phyloP scores from a whole-genome alignment of 2,113 vertebrate species.

The Burhinus oedicnemus region DNA sequence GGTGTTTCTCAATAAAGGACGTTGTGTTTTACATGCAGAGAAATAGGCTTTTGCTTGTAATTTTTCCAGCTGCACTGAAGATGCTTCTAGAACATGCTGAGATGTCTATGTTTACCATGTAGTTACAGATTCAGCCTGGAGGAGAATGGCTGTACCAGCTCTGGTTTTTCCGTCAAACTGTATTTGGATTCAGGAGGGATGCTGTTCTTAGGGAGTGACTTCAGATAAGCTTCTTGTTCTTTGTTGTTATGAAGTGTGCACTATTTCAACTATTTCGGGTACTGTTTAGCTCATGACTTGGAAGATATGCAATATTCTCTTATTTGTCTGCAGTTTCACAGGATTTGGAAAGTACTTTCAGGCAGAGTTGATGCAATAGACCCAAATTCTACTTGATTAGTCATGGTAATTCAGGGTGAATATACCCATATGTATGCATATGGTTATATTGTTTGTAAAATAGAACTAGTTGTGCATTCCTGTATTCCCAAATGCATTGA shows the following conservation, averaged over 20 bases:
- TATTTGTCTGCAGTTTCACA: neutral
- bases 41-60: neutral
- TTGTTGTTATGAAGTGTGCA: neutral
- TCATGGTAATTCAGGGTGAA: neutral
- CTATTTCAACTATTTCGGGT: neutral
- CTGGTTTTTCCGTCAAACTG: neutral
- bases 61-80: neutral
- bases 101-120: fast-evolving
- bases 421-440: neutral
- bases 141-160: neutral
- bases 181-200: neutral
- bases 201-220: neutral
- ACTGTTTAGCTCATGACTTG: neutral
- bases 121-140: neutral
- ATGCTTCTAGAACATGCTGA: neutral
- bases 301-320: neutral
- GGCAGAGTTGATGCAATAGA: neutral
- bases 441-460: neutral
- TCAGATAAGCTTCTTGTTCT: neutral
- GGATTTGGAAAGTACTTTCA: neutral
- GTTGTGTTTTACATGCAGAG: neutral
- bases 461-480: neutral
- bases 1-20: neutral
- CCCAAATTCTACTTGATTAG: neutral
- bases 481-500: neutral